Base-by-base conservation (phyloP, 2,888 invertebrate genomes). In the Oithona nana region DNA sequence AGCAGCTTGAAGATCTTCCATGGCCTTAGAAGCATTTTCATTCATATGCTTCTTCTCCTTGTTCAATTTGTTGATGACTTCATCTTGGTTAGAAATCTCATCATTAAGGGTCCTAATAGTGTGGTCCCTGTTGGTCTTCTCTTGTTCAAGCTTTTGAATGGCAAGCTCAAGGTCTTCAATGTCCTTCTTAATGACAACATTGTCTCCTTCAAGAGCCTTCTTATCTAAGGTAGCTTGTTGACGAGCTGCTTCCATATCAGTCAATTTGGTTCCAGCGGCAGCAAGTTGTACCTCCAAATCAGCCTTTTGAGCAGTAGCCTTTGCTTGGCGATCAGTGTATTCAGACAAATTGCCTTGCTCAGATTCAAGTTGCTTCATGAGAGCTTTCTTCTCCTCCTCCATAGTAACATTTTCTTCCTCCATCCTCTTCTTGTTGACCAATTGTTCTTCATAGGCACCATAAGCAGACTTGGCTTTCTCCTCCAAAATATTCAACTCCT, bases 31-130 rank as follows among this genome's bases (percentile, higher is more conserved):
- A 78, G 81, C 87, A 71, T 81, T 80, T 75, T 98, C 97, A 66
- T 95, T 93, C 74, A 92, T 84, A 75, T 88, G 82, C 78, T 97
- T 98, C 87, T 95, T 95, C 75, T 97, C 97, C 78, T 97, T 97
- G 82, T 90, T 90, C 75, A 97, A 79, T 78, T 95, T 97, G 81
- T 92, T 92, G 81, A 98, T 93, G 76, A 92, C 86, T 73, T 98
- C 97, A 73, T 98, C 97, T 78, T 98, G 97, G 79, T 92, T 92
- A 74, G 94, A 92, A 80, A 97, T 95, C 78, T 98, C 97, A 72
- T 97, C 97, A 77, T 97, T 92, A 77, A 92, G 81, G 79, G 88
- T 90, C 73, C 90, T 84, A 79, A 95, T 94, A 79, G 95, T 94
- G 79, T 94, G 93, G 76, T 95, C 95, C 77, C 93, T 93, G 76